Evolutionary conservation across 2,113 vertebrate species (phyloP), one percentile per base, ranked within the genome.

Genomic region (Oncorhynchus nerka): DNA sequence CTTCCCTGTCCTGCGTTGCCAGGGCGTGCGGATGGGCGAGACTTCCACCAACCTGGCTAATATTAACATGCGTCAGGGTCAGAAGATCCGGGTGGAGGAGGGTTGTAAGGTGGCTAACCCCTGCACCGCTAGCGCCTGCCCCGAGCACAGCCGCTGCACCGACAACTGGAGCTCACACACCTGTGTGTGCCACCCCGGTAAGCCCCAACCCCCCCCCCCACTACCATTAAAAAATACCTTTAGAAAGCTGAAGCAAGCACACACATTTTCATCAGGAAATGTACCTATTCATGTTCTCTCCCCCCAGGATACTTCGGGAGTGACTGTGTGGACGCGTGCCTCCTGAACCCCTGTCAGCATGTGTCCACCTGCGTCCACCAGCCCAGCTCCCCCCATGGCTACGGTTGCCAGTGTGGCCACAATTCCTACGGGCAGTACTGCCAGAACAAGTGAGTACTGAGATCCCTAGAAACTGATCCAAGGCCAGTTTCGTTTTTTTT

Each of bases 1-100:
- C 39, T 45, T 12, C 39, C 39, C 39, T 45, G 1, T 69, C 2
- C 30, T n/a, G 19, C 39, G 15, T 66, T 3, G 11, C 51, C 79
- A 97, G 96, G 96, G 96, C 6, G 90, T 96, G 70, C 91, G 95
- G 77, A 95, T 97, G 94, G 96, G 96, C n/a, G 95, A 96, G 87
- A 96, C 95, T 0, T 85, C 95, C 79, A 96, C 95, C 73, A 96
- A 95, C 78, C 84, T 80, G 24, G 94, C 87, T 5, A 95, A 93
- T 0, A 85, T 97, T 62, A 94, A 93, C 86, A 95, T 96, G 94
- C 90, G 92, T 0, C 91, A 94, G 1, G 95, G 94, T 30, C 81
- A 89, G 75, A 93, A 92, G 84, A 87, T 95, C 84, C 89, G 91
- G 0, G 92, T 95, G n/a, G 91, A 91, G 81, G 94, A 94, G 5